Evolutionary conservation across 2,888 invertebrate genomes (phyloP).

Genomic region (Ischnus inquisitorius): DNA sequence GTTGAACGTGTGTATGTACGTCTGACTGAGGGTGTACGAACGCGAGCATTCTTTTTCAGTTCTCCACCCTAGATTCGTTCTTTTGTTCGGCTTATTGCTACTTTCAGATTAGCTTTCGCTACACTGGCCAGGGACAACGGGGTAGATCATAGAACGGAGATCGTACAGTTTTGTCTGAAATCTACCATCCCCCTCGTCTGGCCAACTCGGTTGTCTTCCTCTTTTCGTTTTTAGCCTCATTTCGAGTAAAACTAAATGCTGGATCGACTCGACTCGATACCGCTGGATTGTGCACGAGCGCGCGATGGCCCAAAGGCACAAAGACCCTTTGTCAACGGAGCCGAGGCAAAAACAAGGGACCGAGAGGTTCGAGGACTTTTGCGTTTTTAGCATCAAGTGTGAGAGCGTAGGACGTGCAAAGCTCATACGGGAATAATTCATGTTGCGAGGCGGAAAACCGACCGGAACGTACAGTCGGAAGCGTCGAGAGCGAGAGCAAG

Average conservation of each 20-base stretch:
- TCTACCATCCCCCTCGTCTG: too few species aligned
- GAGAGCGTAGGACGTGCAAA: conserved; percentile 23
- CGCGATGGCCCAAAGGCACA: not conserved
- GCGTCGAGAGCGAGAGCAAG: conserved; percentile 55
- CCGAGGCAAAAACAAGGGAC: conserved; percentile 5
- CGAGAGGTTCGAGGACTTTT: not conserved
- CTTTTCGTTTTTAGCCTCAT: not conserved
- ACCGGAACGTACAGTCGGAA: conserved; percentile 57
- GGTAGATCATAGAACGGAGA: too few species aligned
- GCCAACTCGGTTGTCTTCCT: too few species aligned
- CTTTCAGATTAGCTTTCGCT: too few species aligned
- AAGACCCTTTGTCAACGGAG: conserved; percentile 25
- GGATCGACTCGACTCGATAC: not conserved
- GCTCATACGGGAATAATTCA: conserved; percentile 72
- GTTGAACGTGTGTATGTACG: too few species aligned
- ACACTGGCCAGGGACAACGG: not conserved
- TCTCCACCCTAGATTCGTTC: too few species aligned
- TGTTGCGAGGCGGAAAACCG: conserved; percentile 60
- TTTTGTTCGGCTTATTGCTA: too few species aligned
- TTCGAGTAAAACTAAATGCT: not conserved
- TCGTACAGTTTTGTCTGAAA: too few species aligned
- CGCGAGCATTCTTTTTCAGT: too few species aligned
- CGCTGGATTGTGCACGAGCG: not conserved
- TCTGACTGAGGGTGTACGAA: not conserved
- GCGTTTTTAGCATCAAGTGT: conserved; percentile 27